phyloP scores from a whole-genome alignment of 2,113 vertebrate species.

The Gnathonemus echidnorhynchus region DNA sequence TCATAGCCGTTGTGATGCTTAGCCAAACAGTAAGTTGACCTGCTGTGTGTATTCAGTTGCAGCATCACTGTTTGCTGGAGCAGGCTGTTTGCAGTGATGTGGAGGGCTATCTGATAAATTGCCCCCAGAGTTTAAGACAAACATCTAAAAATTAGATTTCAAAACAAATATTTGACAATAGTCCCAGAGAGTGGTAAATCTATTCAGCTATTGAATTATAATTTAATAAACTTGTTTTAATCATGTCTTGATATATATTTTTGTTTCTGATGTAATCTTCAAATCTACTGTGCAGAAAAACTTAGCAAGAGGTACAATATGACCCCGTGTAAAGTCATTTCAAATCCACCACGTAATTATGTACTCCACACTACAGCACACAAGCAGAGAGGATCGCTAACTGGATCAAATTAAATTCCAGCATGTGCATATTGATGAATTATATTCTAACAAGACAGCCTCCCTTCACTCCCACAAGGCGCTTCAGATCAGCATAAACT shows the following conservation, averaged over 20 bases:
- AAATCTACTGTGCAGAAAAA: neutral
- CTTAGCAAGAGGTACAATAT: neutral
- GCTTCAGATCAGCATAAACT: neutral
- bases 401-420: neutral
- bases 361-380: neutral
- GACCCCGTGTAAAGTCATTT: neutral
- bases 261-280: neutral
- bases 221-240: neutral
- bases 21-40: neutral
- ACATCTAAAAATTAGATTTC: neutral
- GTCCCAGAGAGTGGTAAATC: neutral
- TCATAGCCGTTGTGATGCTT: neutral
- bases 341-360: neutral
- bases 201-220: neutral
- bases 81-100: neutral
- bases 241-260: neutral
- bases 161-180: neutral
- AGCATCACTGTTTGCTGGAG: neutral
- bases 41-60: neutral
- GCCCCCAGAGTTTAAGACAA: neutral
- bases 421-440: conserved; percentile 4
- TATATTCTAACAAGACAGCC: neutral
- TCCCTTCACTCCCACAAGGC: neutral
- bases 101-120: neutral
- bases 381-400: neutral